Base-by-base conservation (phyloP, 2,113 vertebrate species). In the Neogobius melanostomus region DNA sequence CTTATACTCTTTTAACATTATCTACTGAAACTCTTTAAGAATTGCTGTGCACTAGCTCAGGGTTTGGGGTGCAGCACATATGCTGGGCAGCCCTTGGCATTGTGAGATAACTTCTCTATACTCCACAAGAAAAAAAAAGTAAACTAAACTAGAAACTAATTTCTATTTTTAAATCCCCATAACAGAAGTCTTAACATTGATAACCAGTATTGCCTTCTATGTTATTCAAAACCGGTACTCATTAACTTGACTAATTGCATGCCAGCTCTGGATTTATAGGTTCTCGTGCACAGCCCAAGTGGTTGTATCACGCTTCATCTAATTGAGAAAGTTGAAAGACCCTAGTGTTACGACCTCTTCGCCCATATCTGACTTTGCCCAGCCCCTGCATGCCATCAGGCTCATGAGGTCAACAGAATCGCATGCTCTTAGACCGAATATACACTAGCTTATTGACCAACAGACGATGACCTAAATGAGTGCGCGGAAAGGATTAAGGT, bases 401-500 rank as follows among this genome's bases (percentile, higher is more conserved):
- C 66, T 11, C 4, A 28, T 57, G 53, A 72, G 76, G 80, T 84
- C 75, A 71, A 59, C 65, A 65, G 71, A 77, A 36, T 71, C 80
- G 50, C 88, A 85, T 80, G 74, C 77, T 68, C 52, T n/a, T 68
- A 53, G 66, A 75, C 51, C 46, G 82, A 86, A 76, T 71, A 78
- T 67, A 80, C 59, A 21, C 46, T 28, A 50, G 71, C 75, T 90
- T 88, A 90, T 88, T 91, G 91, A 90, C 83, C 71, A 59, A 87
- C 82, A 83, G 79, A 82, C 77, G 11, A 68, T 92, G 88, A 87
- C 88, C 90, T 82, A 90, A 88, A 91, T 89, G 78, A 88, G 69
- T 47, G 74, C 59, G 81, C 79, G 79, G 82, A 81, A 85, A 83
- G 85, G 88, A 90, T 90, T 88, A 84, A 80, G 75, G 82, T 91